Conservation (phyloP, 2,888 invertebrate species). For the Drosophila colorata region DNA sequence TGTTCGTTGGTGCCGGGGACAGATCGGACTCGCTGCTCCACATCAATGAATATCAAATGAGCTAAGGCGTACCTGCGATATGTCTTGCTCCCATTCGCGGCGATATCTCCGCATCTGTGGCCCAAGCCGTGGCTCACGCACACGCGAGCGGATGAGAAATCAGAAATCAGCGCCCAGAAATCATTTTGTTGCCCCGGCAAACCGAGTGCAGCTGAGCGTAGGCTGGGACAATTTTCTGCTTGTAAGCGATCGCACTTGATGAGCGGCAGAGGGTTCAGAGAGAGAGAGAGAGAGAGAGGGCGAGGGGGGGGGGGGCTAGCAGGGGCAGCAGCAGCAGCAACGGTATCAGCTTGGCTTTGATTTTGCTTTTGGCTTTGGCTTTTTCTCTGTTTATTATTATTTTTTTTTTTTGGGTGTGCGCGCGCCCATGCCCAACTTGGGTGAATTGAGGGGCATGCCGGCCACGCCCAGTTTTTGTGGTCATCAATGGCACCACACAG, state of each 20-base stretch:
- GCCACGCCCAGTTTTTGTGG: conserved; percentile 78
- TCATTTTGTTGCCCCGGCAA: conserved; percentile 49
- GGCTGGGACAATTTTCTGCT: conserved; percentile 76
- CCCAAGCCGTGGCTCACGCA: conserved; percentile 56
- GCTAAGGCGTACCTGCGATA: conserved; percentile 71
- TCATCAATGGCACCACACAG: conserved; percentile 74
- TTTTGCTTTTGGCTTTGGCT: conserved; percentile 34
- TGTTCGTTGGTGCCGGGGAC: conserved; percentile 32
- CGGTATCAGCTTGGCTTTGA: conserved; percentile 39
- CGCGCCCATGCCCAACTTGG: conserved; percentile 77
- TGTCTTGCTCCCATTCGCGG: conserved; percentile 77
- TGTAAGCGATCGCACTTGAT: conserved; percentile 77
- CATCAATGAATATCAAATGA: conserved; percentile 83
- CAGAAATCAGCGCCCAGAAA: conserved; percentile 67
- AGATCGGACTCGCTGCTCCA: conserved; percentile 72
- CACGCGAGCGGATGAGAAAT: conserved; percentile 65
- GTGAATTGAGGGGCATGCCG: conserved; percentile 74
- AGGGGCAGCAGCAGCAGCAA: conserved; percentile 1
- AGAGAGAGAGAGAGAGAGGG: not conserved
- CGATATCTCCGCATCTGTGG: conserved; percentile 49
- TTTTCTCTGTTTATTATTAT: conserved; percentile 12
- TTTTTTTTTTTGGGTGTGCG: conserved; percentile 63
- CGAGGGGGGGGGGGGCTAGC: not conserved
- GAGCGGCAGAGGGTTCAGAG: not conserved
- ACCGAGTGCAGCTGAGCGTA: conserved; percentile 64